Evolutionary conservation across 2,797 vertebrate species (phyloP).

Genomic region (Stomatorhinus walkeri): DNA sequence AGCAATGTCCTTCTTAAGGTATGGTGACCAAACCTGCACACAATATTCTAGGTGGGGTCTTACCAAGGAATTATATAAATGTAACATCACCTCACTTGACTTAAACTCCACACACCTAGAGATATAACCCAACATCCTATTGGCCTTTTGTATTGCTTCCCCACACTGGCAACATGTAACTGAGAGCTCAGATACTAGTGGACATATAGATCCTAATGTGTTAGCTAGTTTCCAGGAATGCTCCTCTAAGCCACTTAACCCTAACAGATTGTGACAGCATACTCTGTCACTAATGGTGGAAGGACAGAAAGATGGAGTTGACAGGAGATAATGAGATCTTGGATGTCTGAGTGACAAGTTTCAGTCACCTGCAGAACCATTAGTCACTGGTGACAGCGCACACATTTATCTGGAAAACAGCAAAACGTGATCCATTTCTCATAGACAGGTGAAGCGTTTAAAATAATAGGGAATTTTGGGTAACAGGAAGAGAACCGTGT

Average conservation of each 20-base stretch:
- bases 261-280: not conserved
- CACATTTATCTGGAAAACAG: not conserved
- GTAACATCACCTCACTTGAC: too few relatives aligned
- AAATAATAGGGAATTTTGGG: constrained; percentile 32
- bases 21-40: too few relatives aligned
- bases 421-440: constrained; percentile 25
- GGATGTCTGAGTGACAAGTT: constrained; percentile 2
- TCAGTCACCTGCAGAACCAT: not conserved
- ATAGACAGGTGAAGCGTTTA: not conserved
- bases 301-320: not conserved
- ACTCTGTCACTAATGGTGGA: not conserved
- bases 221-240: not conserved
- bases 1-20: too few relatives aligned
- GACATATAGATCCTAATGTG: not conserved
- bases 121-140: too few relatives aligned
- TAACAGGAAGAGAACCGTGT: not conserved
- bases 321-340: not conserved
- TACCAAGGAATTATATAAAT: too few relatives aligned
- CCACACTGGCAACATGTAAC: not conserved
- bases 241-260: not conserved
- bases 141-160: too few relatives aligned
- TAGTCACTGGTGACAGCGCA: not conserved
- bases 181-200: not conserved
- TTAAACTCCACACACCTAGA: too few relatives aligned
- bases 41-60: too few relatives aligned